Conservation (phyloP, 2,113 vertebrate species). For the Vidua chalybeata region DNA sequence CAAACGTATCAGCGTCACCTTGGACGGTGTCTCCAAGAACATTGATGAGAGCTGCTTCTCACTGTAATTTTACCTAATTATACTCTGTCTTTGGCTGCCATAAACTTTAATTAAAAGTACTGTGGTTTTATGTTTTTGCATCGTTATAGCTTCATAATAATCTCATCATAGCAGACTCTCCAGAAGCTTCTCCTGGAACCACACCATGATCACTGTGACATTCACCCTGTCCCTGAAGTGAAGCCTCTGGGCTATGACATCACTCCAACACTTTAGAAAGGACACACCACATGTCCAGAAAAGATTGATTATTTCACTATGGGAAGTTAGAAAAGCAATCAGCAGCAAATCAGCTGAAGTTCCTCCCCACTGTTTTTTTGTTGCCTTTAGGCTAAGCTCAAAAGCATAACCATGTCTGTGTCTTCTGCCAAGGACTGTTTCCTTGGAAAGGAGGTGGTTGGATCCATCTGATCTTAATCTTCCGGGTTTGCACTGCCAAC, state of each 20-base stretch:
- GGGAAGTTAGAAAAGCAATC: neutral
- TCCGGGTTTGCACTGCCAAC: neutral
- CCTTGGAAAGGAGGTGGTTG: neutral
- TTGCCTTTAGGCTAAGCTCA: neutral
- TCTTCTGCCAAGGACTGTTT: neutral
- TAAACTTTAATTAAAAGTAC: conserved; percentile 22
- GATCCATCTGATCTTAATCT: neutral
- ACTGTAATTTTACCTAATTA: neutral
- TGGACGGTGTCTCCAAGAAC: neutral
- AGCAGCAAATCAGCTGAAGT: neutral
- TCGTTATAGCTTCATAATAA: neutral
- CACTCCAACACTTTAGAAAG: neutral
- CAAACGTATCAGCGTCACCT: neutral
- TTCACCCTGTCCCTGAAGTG: neutral
- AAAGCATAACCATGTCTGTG: neutral
- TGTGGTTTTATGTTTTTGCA: neutral
- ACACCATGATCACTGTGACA: neutral
- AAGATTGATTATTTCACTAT: neutral
- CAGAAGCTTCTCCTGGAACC: neutral
- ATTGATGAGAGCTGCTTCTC: neutral
- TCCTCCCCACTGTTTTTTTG: neutral
- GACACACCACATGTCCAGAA: fast-evolving
- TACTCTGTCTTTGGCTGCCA: neutral
- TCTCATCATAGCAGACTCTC: neutral
- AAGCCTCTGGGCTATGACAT: neutral